Percentiles rank a stretch among this genome's conserved stretches.
Conservation (phyloP, 2,113 vertebrate species). For the Lipotes vexillifer region DNA sequence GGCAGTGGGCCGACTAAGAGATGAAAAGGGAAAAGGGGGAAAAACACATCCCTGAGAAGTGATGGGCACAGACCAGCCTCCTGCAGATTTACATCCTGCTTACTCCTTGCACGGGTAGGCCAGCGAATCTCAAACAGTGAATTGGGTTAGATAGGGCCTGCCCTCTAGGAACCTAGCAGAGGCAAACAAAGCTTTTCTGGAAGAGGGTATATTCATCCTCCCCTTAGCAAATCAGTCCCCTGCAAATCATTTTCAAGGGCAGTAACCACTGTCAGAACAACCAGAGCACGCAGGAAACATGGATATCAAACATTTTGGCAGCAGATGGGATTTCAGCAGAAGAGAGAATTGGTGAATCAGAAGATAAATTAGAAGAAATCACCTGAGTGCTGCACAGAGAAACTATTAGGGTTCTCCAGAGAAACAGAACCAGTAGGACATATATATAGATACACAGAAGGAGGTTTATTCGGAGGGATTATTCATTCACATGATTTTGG, state of each 20-base stretch:
- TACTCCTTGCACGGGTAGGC: not conserved
- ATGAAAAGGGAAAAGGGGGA: not conserved
- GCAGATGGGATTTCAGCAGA: not conserved
- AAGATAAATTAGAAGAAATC: not conserved
- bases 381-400: not conserved
- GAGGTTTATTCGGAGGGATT: not conserved
- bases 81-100: not conserved
- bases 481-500: not conserved
- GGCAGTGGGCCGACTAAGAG: not conserved
- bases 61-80: not conserved
- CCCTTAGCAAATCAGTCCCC: not conserved
- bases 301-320: not conserved
- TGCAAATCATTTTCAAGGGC: not conserved
- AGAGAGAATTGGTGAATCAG: not conserved
- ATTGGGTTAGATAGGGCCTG: not conserved
- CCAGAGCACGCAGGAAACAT: not conserved
- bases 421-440: not conserved
- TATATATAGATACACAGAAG: not conserved
- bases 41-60: not conserved
- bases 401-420: not conserved
- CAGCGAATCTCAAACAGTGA: not conserved
- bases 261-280: not conserved
- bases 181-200: not conserved
- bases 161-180: not conserved
- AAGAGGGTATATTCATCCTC: not conserved